phyloP scores from a whole-genome alignment of 2,113 vertebrate genomes.

The Eolophus roseicapilla region DNA sequence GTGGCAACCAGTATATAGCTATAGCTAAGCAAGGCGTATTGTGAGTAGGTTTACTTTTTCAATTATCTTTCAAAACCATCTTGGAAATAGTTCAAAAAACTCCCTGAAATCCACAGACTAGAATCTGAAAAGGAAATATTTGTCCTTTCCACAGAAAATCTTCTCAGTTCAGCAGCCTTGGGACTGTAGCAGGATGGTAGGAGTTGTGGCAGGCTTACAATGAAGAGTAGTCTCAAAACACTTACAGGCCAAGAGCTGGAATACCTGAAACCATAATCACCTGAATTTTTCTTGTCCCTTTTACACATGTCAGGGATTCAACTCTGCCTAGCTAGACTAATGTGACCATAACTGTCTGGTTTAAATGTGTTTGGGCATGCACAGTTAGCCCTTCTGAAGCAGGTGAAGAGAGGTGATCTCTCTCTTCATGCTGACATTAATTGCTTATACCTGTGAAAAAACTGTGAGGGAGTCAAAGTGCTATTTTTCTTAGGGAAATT shows the following conservation, averaged over 20 bases:
- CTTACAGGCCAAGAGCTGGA: not conserved
- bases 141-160: not conserved
- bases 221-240: not conserved
- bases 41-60: not conserved
- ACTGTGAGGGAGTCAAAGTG: not conserved
- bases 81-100: not conserved
- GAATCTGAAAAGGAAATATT: not conserved
- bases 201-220: not conserved
- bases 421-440: not conserved
- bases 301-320: not conserved
- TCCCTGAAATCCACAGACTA: not conserved
- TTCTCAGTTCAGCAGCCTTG: not conserved
- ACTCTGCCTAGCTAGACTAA: not conserved
- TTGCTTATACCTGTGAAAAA: not conserved
- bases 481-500: slow-evolving; percentile 56
- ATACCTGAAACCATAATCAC: not conserved
- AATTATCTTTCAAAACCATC: not conserved
- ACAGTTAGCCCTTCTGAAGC: not conserved
- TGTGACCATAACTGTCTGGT: not conserved
- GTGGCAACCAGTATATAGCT: not conserved
- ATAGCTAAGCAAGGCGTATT: not conserved
- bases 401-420: not conserved
- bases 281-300: not conserved
- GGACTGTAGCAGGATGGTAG: not conserved
- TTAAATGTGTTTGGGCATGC: not conserved